Evolutionary conservation across 2,113 vertebrate genomes (phyloP), one percentile per base, ranked within the genome.

Genomic region (Grallaria varia): DNA sequence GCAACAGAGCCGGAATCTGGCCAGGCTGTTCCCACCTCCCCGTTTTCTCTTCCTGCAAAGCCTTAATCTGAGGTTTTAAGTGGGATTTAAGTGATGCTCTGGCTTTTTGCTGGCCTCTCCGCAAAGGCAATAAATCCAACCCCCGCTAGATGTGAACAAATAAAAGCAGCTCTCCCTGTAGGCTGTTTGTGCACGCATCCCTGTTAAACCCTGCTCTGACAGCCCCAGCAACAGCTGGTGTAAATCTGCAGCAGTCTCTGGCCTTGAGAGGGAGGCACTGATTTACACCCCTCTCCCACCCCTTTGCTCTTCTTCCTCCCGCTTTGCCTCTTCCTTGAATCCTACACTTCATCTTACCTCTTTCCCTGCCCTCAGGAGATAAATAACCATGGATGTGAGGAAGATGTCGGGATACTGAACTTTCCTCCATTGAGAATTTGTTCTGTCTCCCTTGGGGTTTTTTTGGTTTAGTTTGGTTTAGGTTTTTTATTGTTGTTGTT

Each of bases 81-180:
- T 63, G 50, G 84, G 84, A 91, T 93, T 94, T 94, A 73, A 94
- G 71, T 80, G 91, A 94, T 0, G 24, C 72, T 44, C 68, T 89
- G 71, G 22, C 40, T 83, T 91, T 88, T 85, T 80, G 52, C 93
- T 93, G 77, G 62, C 79, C 44, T 14, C 35, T 93, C 72, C 92
- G 90, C 68, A 87, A 77, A 72, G 56, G 87, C 85, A 88, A 73
- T 88, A 90, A 96, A 94, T 92, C 74, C 73, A 92, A 10, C 28
- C 64, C 60, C 52, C 75, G 64, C 64, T 81, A 78, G 80, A 94
- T 84, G 63, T 33, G 53, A 82, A 84, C 81, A 95, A 89, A 96
- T 90, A 85, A 90, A 90, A 97, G 90, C 75, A 95, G 81, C 66
- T 96, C 71, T 96, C 49, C 71, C 66, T 66, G 49, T 67, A 87